Conservation (phyloP, 2,113 vertebrate genomes). For the Rhinogobius similis region DNA sequence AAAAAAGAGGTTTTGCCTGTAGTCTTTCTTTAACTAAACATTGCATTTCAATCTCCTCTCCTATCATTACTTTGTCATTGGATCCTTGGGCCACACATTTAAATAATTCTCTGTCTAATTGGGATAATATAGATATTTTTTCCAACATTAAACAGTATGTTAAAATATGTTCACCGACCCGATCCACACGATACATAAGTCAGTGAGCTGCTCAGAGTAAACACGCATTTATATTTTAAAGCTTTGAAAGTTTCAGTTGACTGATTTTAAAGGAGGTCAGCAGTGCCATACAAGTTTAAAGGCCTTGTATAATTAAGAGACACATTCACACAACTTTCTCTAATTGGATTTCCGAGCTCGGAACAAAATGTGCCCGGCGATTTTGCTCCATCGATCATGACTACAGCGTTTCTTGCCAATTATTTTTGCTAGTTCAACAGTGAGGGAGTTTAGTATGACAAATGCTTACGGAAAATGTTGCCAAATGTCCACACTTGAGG, state of each 20-base stretch:
- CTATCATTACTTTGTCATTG: too few relatives aligned
- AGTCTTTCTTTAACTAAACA: too few relatives aligned
- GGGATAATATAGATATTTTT: neutral
- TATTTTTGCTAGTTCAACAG: neutral
- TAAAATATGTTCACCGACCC: constrained; percentile 27
- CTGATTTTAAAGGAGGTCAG: constrained; percentile 36
- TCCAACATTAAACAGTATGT: neutral
- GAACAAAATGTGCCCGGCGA: neutral
- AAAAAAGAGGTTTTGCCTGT: too few relatives aligned
- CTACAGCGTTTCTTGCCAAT: neutral
- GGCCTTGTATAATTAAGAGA: constrained; percentile 54
- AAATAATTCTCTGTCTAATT: neutral
- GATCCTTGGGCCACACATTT: too few relatives aligned
- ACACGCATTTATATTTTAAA: constrained; percentile 56
- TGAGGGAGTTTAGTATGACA: neutral
- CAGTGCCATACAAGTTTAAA: constrained; percentile 43
- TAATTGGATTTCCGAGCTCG: neutral
- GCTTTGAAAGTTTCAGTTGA: constrained; percentile 18
- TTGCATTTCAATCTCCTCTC: too few relatives aligned
- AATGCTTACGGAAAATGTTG: neutral
- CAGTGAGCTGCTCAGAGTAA: constrained; percentile 27
- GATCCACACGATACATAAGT: constrained; percentile 10
- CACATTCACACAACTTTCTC: constrained; percentile 5
- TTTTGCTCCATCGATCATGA: neutral
- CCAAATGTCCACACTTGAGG: neutral